Evolutionary conservation across 2,797 vertebrate genomes (phyloP).

Genomic region (Syngnathus rostellatus): DNA sequence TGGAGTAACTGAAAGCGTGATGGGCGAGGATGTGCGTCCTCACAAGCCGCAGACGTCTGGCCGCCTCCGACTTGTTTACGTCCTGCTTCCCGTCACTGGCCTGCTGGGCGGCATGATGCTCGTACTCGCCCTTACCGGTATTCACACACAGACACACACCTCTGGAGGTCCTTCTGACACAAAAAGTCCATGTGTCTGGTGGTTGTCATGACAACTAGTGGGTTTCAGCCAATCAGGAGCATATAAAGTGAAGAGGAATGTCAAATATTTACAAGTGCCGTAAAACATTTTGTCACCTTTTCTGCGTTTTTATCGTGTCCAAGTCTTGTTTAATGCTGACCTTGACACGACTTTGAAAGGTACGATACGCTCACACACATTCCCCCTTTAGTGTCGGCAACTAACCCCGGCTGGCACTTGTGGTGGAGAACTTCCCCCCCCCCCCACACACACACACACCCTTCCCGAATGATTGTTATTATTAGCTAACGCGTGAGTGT

Average conservation of each 20-base stretch:
- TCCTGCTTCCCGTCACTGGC: conserved; percentile 45
- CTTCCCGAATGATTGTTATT: background rate
- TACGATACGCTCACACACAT: background rate
- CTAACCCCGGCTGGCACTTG: conserved; percentile 2
- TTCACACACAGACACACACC: background rate
- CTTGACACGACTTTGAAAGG: background rate
- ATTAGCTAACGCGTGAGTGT: background rate
- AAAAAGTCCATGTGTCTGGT: background rate
- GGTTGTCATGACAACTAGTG: conserved; percentile 34
- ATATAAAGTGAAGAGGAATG: conserved; percentile 21
- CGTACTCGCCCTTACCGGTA: conserved; percentile 46
- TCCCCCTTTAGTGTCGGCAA: background rate
- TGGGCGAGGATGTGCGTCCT: conserved; percentile 42
- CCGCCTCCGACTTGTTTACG: conserved; percentile 50
- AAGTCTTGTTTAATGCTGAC: background rate
- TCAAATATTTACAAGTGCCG: conserved; percentile 33
- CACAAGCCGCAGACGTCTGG: conserved; percentile 45
- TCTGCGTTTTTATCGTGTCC: background rate
- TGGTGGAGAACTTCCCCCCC: too few species aligned
- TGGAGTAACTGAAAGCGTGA: conserved; percentile 21
- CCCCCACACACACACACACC: too few species aligned
- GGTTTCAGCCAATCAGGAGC: conserved; percentile 27
- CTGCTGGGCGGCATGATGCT: conserved; percentile 47
- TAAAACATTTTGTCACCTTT: background rate
- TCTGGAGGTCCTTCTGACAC: conserved; percentile 8